Evolutionary conservation across 2,113 vertebrate species (phyloP).

Genomic region (Lontra canadensis): DNA sequence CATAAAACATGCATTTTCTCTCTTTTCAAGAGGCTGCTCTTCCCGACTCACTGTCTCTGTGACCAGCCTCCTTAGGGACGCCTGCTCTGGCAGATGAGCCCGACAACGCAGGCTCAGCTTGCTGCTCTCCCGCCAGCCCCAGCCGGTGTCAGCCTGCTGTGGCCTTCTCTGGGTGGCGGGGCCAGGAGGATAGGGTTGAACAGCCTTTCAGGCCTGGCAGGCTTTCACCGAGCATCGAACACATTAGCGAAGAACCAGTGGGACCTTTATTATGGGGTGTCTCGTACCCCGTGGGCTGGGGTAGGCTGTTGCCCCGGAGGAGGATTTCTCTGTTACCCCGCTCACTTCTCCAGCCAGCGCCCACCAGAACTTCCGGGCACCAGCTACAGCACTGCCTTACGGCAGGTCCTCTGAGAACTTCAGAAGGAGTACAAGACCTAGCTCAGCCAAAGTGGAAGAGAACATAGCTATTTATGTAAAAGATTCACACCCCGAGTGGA

Average conservation of each 20-base stretch:
- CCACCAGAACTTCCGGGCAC: fast-evolving
- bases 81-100: not conserved
- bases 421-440: not conserved
- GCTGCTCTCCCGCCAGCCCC: not conserved
- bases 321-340: fast-evolving
- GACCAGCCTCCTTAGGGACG: not conserved
- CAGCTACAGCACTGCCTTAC: too few species aligned
- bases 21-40: not conserved
- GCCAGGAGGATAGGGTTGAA: fast-evolving
- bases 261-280: not conserved
- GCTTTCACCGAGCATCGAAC: not conserved
- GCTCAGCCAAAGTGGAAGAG: not conserved
- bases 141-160: fast-evolving
- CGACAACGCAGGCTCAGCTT: fast-evolving
- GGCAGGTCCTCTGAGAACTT: not conserved
- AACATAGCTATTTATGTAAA: not conserved
- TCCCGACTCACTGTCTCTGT: not conserved
- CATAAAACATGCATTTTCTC: not conserved
- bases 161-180: not conserved
- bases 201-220: not conserved
- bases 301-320: fast-evolving
- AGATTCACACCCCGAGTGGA: too few species aligned
- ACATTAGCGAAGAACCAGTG: not conserved
- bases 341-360: not conserved
- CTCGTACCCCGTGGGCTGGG: not conserved